Percentiles rank a stretch among this genome's conserved stretches.
These are phyloP conservation scores for Ictidomys tridecemlineatus DNA, from an alignment of 2,113 vertebrate species.

Conservation along the genomic window DNA sequence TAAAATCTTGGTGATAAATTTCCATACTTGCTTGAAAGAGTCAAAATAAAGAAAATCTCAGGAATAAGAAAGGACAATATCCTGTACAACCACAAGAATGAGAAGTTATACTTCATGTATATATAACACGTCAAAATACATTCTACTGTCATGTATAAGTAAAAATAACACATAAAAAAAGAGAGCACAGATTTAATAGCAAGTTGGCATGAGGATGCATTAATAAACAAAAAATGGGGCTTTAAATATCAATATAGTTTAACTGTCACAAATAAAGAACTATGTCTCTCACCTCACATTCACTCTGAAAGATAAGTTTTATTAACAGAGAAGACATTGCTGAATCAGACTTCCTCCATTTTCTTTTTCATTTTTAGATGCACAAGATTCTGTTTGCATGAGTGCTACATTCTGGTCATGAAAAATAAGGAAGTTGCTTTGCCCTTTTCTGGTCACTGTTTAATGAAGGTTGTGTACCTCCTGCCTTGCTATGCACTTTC, in stretches of 20 bases:
- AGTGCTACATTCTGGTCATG: not conserved
- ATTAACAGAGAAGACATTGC: not conserved
- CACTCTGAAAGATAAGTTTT: not conserved
- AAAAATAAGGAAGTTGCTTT: not conserved
- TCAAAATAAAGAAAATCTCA: not conserved
- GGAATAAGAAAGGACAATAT: not conserved
- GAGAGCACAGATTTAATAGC: not conserved
- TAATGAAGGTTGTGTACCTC: not conserved
- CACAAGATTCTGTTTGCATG: not conserved
- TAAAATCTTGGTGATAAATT: not conserved
- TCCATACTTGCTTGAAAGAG: not conserved
- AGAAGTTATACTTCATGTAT: too few species aligned
- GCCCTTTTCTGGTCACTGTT: not conserved
- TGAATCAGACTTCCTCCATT: not conserved
- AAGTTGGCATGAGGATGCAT: not conserved
- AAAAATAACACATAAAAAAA: not conserved
- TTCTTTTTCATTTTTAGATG: not conserved
- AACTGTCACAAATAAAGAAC: not conserved
- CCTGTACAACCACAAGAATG: too few species aligned
- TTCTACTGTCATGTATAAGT: too few species aligned
- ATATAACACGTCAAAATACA: too few species aligned
- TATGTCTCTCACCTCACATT: not conserved
- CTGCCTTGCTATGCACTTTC: not conserved
- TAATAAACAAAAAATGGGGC: not conserved
- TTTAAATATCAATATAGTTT: not conserved